Evolutionary conservation across 2,797 vertebrate genomes (phyloP).

Genomic region (Naso thynnoides): DNA sequence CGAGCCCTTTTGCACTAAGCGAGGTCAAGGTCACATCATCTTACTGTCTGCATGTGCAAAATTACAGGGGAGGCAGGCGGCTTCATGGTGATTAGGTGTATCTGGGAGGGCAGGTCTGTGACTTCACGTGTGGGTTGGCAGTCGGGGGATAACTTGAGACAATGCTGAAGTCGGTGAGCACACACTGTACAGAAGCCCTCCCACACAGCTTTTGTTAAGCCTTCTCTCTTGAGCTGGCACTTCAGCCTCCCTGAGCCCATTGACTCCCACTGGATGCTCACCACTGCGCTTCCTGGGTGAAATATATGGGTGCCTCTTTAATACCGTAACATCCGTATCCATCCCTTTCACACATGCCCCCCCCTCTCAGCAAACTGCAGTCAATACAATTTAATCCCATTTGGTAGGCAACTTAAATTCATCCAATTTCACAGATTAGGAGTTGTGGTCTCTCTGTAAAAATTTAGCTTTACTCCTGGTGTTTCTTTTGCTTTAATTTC

Average conservation of each 20-base stretch:
- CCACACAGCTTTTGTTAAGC: conserved; percentile 80
- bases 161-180: conserved; percentile 72
- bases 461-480: conserved; percentile 53
- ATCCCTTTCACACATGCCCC: conserved; percentile 70
- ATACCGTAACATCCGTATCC: conserved; percentile 78
- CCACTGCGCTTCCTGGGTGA: conserved; percentile 69
- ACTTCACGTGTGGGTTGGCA: conserved; percentile 73
- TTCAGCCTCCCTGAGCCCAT: conserved; percentile 76
- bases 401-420: conserved; percentile 81
- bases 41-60: conserved; percentile 52
- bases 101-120: conserved; percentile 65
- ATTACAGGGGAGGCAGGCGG: conserved; percentile 47
- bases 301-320: conserved; percentile 76
- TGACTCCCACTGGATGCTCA: conserved; percentile 79
- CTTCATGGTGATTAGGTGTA: conserved; percentile 72
- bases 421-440: conserved; percentile 86
- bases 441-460: conserved; percentile 65
- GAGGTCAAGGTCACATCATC: conserved; percentile 55
- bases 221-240: conserved; percentile 75
- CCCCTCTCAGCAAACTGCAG: conserved; percentile 67
- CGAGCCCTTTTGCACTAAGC: conserved; percentile 28
- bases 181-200: conserved; percentile 74
- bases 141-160: conserved; percentile 71
- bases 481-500: conserved; percentile 45
- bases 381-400: conserved; percentile 84